Evolutionary conservation across 2,797 vertebrate genomes (phyloP).

Genomic region (Gallirallus australis): DNA sequence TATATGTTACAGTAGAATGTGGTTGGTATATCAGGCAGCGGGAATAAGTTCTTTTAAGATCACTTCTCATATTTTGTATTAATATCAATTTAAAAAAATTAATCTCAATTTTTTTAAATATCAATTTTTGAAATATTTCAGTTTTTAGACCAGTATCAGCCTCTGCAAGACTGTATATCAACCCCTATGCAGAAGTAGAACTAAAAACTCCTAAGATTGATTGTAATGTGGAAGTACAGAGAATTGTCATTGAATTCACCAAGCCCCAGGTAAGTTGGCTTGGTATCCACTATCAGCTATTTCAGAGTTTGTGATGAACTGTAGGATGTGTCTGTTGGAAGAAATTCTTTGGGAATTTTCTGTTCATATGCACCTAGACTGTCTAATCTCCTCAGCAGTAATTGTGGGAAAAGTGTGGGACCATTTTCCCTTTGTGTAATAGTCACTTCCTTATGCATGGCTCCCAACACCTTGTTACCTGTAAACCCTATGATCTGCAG

Average conservation of each 20-base stretch:
- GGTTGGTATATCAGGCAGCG: not conserved
- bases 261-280: conserved; percentile 86
- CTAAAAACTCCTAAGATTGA: conserved; percentile 88
- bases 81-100: too few species aligned
- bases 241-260: conserved; percentile 91
- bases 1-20: not conserved
- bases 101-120: too few species aligned
- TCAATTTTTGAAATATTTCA: conserved; percentile 29
- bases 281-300: not conserved
- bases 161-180: conserved; percentile 92
- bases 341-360: not conserved
- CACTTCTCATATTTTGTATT: not conserved
- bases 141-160: conserved; percentile 95
- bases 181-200: conserved; percentile 89
- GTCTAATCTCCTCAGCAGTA: not conserved
- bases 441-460: not conserved
- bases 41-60: not conserved
- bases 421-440: not conserved
- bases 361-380: not conserved
- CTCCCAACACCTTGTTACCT: not conserved
- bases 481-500: not conserved
- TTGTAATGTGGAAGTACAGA: conserved; percentile 92
- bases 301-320: not conserved
- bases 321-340: not conserved
- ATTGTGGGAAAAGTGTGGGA: not conserved